phyloP scores from a whole-genome alignment of 2,113 vertebrate genomes.

The Galbula dea region DNA sequence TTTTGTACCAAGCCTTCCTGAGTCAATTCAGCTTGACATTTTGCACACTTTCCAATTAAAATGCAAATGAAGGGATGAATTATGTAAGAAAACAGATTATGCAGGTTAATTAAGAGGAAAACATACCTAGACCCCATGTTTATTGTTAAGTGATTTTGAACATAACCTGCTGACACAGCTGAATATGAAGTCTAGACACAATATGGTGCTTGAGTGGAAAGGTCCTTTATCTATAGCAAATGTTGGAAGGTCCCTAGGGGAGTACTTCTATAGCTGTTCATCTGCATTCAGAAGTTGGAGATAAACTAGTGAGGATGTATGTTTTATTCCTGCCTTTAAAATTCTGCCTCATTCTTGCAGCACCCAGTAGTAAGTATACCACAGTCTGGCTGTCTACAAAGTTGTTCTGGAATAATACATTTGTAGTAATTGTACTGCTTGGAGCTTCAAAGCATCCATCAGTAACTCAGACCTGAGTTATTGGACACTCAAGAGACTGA shows the following conservation, averaged over 20 bases:
- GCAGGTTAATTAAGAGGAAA: conserved; percentile 72
- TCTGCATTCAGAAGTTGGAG: background rate
- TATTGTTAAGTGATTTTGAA: conserved; percentile 28
- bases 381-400: background rate
- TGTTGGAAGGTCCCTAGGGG: background rate
- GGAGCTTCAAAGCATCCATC: background rate
- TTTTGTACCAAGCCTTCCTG: conserved; percentile 52
- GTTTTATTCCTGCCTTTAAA: background rate
- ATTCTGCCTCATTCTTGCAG: background rate
- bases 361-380: background rate
- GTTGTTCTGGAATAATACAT: background rate
- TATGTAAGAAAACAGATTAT: conserved; percentile 64
- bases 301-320: background rate
- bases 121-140: conserved; percentile 50
- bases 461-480: background rate
- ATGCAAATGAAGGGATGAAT: conserved; percentile 75
- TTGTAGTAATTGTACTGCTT: background rate
- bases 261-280: background rate
- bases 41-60: conserved; percentile 71
- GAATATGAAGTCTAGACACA: background rate
- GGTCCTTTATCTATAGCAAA: background rate
- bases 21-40: conserved; percentile 78
- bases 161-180: conserved; percentile 7
- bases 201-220: background rate
- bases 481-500: background rate